Percentiles rank a stretch among this genome's conserved stretches.
Evolutionary conservation across 2,797 vertebrate species (phyloP).

Genomic region (Petrocephalus schoutedeni): DNA sequence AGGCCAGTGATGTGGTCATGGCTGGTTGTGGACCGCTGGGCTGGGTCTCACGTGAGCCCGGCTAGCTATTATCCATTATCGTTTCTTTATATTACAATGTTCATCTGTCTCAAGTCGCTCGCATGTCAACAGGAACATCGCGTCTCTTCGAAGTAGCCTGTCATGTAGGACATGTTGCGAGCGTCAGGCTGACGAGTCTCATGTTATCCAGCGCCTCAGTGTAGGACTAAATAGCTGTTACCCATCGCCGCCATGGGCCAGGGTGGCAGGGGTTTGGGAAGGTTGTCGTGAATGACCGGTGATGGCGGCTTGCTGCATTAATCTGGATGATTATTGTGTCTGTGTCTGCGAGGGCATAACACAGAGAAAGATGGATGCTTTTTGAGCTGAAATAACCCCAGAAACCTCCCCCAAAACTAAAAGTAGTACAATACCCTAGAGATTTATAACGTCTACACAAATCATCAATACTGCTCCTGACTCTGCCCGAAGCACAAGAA

Average conservation of each 20-base stretch:
- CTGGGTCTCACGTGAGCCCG: neutral
- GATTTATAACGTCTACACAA: neutral
- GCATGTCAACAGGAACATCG: neutral
- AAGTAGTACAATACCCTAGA: neutral
- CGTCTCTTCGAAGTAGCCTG: neutral
- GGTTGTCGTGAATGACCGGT: constrained; percentile 2
- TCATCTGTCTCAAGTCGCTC: neutral
- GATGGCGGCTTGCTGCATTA: neutral
- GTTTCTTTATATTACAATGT: neutral
- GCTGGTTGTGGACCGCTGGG: neutral
- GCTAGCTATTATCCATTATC: neutral
- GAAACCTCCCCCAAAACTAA: neutral
- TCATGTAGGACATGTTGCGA: neutral
- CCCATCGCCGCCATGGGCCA: neutral
- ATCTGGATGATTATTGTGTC: constrained; percentile 8
- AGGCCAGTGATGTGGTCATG: neutral
- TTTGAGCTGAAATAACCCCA: neutral
- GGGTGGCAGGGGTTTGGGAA: neutral
- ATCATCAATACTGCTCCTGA: neutral
- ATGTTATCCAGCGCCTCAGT: neutral
- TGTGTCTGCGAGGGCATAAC: neutral
- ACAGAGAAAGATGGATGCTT: neutral
- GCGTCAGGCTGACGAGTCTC: constrained; percentile 10
- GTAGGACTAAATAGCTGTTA: constrained; percentile 1
- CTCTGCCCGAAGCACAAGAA: neutral